Evolutionary conservation across 2,888 invertebrate species (phyloP), one percentile per base, ranked within the genome.

Genomic region (Drosophila prolongata): DNA sequence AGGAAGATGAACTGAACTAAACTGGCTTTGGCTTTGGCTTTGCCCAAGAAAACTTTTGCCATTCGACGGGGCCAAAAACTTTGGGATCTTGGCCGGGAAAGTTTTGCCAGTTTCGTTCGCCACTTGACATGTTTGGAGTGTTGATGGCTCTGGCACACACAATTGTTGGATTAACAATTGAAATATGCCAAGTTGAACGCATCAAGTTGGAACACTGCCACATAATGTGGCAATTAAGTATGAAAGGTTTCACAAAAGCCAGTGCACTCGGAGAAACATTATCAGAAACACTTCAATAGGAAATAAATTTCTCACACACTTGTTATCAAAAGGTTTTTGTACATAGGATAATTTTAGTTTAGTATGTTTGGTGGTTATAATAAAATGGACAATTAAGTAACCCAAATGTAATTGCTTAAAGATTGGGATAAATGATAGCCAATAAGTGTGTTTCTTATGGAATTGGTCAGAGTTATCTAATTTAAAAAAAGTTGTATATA

Each of bases 1-100:
- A 83, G 85, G 75, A 80, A 77, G 67, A 73, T 66, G 69, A 73
- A 73, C 65, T 65, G 57, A 54, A 53, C 58, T 59, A 53, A 50
- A 56, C 50, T 60, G 50, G 40, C 54, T 57, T 54, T 57, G 34
- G 27, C 46, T 34, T 30, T 42, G 56, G 53, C 49, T 34, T 30
- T 42, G 56, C 47, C 49, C 42, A 58, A 24, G 49, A 70, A 68
- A 67, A 65, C 49, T 67, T 67, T 67, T 19, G 69, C 53, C 47
- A 53, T 59, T 59, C 52, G 53, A 59, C 52, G 54, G 58, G 58
- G 24, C 54, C 53, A 49, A 64, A 54, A 68, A 70, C 55, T 70
- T 56, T 47, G 52, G 37, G 52, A 70, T 70, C 56, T 52, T 61
- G 67, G 69, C 58, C 67, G 53, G 49, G 49, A 67, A 69, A 69